Conservation (phyloP, 2,888 invertebrate genomes). For the Phanerotoma sp. region DNA sequence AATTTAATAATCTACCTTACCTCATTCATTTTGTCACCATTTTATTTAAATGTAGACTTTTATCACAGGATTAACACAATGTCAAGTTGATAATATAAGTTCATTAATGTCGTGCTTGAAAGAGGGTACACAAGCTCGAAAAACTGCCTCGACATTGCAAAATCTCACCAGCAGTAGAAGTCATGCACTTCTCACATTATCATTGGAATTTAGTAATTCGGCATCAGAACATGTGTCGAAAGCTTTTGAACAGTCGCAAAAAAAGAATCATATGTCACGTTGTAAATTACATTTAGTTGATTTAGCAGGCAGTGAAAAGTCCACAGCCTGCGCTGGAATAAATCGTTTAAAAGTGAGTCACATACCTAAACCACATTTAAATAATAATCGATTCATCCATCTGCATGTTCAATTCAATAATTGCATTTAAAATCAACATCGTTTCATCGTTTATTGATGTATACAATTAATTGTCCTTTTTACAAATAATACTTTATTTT, state of each 20-base stretch:
- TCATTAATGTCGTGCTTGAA: slow-evolving; percentile 64
- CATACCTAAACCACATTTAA: too few relatives aligned
- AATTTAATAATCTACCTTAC: too few relatives aligned
- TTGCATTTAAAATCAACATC: too few relatives aligned
- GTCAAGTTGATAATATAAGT: slow-evolving; percentile 62
- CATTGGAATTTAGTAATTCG: slow-evolving; percentile 64
- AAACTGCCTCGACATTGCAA: slow-evolving; percentile 71
- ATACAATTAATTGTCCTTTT: too few relatives aligned
- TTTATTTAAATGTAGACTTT: not conserved
- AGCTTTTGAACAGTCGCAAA: slow-evolving; percentile 37
- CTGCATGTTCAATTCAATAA: too few relatives aligned
- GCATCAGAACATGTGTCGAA: slow-evolving; percentile 57
- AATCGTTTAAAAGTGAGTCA: slow-evolving; percentile 56
- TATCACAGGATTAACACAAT: slow-evolving; percentile 65
- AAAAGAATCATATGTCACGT: slow-evolving; percentile 62
- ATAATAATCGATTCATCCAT: too few relatives aligned
- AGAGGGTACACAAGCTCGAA: slow-evolving; percentile 65
- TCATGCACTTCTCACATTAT: slow-evolving; percentile 71
- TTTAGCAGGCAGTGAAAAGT: slow-evolving; percentile 71
- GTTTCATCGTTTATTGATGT: too few relatives aligned
- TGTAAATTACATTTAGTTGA: slow-evolving; percentile 67
- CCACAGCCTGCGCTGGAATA: slow-evolving; percentile 56
- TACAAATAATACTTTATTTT: too few relatives aligned
- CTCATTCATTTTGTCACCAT: not conserved
- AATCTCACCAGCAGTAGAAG: slow-evolving; percentile 73